Conservation (phyloP, 2,113 vertebrate genomes). For the Hippotragus niger region DNA sequence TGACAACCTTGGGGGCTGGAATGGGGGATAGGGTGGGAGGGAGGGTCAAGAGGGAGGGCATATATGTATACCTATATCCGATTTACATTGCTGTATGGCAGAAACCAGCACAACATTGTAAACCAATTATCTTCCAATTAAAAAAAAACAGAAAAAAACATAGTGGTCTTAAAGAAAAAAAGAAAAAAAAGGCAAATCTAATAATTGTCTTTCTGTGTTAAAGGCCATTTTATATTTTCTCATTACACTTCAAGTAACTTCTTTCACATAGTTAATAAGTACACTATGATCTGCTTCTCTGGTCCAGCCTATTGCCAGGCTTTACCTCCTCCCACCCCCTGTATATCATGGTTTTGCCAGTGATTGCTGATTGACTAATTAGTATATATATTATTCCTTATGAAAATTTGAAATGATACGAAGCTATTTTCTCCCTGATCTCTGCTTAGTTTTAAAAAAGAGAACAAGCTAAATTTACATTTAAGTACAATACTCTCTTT, state of each 20-base stretch:
- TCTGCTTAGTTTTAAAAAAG: neutral
- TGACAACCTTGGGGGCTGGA: neutral
- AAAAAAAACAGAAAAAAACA: neutral
- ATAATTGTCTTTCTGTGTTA: neutral
- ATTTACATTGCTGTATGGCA: neutral
- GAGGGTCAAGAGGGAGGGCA: neutral
- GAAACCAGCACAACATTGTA: neutral
- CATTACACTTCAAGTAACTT: neutral
- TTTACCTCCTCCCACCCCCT: neutral
- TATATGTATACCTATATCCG: neutral
- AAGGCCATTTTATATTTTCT: neutral
- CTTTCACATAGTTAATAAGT: neutral
- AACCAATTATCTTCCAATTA: neutral
- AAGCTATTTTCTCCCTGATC: neutral
- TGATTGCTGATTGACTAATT: neutral
- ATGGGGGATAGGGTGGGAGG: neutral
- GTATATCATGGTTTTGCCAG: neutral
- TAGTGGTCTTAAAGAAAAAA: neutral
- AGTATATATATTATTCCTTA: neutral
- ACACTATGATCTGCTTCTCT: neutral
- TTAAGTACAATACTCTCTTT: neutral
- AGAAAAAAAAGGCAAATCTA: neutral
- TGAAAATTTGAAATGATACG: neutral
- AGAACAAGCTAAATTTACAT: neutral
- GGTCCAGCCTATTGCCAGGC: neutral